A percentile compares a stretch with the other conserved stretches of the same genome.
These are phyloP conservation scores for Patiria pectinifera DNA, from an alignment of 53 echinoderm and acorn worm genomes.

Conservation along the genomic window DNA sequence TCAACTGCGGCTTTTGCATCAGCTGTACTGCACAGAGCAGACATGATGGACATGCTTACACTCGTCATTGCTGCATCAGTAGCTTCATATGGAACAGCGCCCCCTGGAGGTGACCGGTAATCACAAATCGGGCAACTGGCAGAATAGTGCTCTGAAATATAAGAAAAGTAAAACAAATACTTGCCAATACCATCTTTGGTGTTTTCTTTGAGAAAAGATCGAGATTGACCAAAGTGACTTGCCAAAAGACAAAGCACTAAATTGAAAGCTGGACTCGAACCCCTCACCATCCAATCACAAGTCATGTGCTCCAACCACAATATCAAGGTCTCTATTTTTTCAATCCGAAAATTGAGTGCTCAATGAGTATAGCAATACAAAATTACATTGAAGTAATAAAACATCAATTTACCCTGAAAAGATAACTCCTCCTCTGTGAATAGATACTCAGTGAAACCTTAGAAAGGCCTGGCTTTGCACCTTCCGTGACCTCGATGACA, in stretches of 20 bases:
- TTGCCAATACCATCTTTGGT: background rate
- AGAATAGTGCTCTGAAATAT: conserved; percentile 37
- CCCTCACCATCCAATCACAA: too few relatives aligned
- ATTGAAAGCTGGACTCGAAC: too few relatives aligned
- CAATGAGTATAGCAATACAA: background rate
- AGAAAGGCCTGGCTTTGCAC: conserved; percentile 48
- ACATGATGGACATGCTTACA: background rate
- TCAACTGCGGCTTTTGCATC: background rate
- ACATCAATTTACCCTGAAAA: conserved; percentile 57
- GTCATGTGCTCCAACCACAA: too few relatives aligned
- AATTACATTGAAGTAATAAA: background rate
- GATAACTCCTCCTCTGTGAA: conserved; percentile 66
- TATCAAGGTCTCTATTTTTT: background rate
- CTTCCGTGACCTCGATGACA: conserved; percentile 49
- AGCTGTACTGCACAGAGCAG: background rate
- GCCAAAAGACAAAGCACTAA: too few relatives aligned
- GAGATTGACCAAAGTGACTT: too few relatives aligned
- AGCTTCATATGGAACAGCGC: conserved; percentile 66
- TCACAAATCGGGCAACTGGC: conserved; percentile 48
- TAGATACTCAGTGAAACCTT: conserved; percentile 59
- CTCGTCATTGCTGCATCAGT: conserved; percentile 40
- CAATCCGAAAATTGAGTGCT: too few relatives aligned
- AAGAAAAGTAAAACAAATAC: background rate
- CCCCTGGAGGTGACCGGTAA: conserved; percentile 52
- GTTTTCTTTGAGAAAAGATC: too few relatives aligned